These are phyloP conservation scores for Cotesia glomerata DNA, from an alignment of 1,140 invertebrate species.

Conservation along the genomic window DNA sequence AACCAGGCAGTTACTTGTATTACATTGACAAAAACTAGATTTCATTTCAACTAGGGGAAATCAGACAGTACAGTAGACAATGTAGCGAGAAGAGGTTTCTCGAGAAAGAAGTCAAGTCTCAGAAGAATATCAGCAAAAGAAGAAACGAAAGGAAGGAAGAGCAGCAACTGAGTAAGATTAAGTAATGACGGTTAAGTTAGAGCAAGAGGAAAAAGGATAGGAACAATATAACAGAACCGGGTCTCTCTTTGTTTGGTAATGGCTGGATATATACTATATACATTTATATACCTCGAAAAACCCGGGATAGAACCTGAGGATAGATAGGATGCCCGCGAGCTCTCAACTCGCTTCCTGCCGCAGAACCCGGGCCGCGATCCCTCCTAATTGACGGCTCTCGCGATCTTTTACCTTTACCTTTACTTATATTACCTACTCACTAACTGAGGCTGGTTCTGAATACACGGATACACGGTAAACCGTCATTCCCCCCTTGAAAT, in stretches of 20 bases:
- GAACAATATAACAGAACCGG: not conserved
- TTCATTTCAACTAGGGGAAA: too few relatives aligned
- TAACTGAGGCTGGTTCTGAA: not conserved
- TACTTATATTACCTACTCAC: too few relatives aligned
- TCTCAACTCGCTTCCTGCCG: slow-evolving; percentile 5
- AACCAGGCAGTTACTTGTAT: too few relatives aligned
- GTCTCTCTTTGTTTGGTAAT: slow-evolving; percentile 18
- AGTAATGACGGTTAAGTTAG: not conserved
- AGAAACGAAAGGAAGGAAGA: not conserved
- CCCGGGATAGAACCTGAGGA: not conserved
- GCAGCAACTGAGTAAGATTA: slow-evolving; percentile 9
- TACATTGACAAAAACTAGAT: too few relatives aligned
- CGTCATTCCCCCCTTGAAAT: too few relatives aligned
- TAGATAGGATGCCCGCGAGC: slow-evolving; percentile 18
- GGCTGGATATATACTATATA: too few relatives aligned
- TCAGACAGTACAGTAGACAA: too few relatives aligned
- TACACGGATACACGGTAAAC: not conserved
- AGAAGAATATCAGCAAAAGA: not conserved
- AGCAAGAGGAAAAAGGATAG: not conserved
- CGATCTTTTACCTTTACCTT: slow-evolving; percentile 21
- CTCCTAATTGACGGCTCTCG: slow-evolving; percentile 31
- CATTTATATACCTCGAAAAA: too few relatives aligned
- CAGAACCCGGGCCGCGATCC: not conserved
- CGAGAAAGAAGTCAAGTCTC: too few relatives aligned
- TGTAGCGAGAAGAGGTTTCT: too few relatives aligned